Base-by-base conservation (phyloP, 2,888 invertebrate genomes). In the Shargacucullia verbasci region DNA sequence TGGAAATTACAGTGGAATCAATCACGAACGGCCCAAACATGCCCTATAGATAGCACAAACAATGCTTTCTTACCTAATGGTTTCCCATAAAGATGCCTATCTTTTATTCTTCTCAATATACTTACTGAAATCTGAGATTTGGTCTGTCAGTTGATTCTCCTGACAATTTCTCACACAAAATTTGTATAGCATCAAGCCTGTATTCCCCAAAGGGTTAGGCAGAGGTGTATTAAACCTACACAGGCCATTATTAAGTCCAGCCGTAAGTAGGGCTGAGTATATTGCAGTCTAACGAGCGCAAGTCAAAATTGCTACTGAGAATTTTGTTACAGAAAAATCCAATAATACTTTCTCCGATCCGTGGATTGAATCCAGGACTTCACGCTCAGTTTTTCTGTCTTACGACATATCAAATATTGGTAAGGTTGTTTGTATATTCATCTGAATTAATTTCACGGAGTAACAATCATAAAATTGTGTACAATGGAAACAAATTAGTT, bases 1-100 rank as follows among this genome's bases (percentile, higher is more conserved):
- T 92, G 93, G 91, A 93, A 93, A 93, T 93, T 91, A 91, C 90
- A 86, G 88, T 87, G 83, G 84, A 92, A 93, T 93, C 92, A 93
- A 93, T 93, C 93, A 92, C 91, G 91, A 88, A 87, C 85, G 82
- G 80, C 83, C 87, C 83, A 89, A 91, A 91, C 87, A 89, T 87
- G 82, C 79, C 81, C 79, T 79, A 81, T 79, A 87, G 90, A 90
- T 86, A 88, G 84, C 84, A 81, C 87, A 89, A 89, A 90, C 87
- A 88, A 88, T 85, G 83, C 77, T 76, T 82, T 83, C 83, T 86
- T 83, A 83, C 82, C 79, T 87, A 85, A 90, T 86, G 85, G 84
- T 77, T 87, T 84, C 78, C 67, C 77, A 86, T 83, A 85, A 85
- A 87, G 80, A 87, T 84, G 81, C 65, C 74, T 82, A 85, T 86